phyloP scores from a whole-genome alignment of 2,888 invertebrate species.

The Eupeodes luniger region DNA sequence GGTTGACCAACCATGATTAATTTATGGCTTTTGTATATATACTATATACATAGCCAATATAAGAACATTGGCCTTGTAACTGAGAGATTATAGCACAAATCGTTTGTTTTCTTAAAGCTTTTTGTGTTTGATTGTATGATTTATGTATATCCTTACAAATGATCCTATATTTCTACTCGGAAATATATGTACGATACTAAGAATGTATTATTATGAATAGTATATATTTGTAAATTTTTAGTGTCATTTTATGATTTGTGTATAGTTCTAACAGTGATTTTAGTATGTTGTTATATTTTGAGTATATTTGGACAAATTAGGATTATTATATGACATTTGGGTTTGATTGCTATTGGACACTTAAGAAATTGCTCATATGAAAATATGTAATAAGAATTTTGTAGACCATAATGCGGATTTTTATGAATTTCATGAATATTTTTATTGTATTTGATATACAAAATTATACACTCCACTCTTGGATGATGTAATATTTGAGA shows the following conservation, averaged over 20 bases:
- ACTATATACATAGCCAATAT: neutral
- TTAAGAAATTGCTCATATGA: neutral
- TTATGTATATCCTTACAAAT: neutral
- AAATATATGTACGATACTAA: neutral
- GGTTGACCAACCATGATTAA: neutral
- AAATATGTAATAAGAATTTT: neutral
- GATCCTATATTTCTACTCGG: too few relatives aligned
- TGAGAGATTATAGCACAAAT: neutral
- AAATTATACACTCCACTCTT: neutral
- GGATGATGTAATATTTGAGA: neutral
- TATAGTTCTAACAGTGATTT: neutral
- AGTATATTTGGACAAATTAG: neutral
- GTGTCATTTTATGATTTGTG: conserved; percentile 26
- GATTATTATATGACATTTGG: neutral
- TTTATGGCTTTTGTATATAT: neutral
- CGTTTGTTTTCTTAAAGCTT: neutral
- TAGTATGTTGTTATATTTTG: neutral
- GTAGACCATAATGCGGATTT: neutral
- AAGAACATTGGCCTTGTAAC: neutral
- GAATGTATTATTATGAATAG: neutral
- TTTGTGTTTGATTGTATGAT: conserved; percentile 1
- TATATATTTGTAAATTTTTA: neutral
- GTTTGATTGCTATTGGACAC: neutral
- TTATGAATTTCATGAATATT: neutral
- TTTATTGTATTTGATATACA: neutral